These are phyloP conservation scores for Halcyon senegalensis DNA, from an alignment of 2,113 vertebrate genomes.

Conservation along the genomic window DNA sequence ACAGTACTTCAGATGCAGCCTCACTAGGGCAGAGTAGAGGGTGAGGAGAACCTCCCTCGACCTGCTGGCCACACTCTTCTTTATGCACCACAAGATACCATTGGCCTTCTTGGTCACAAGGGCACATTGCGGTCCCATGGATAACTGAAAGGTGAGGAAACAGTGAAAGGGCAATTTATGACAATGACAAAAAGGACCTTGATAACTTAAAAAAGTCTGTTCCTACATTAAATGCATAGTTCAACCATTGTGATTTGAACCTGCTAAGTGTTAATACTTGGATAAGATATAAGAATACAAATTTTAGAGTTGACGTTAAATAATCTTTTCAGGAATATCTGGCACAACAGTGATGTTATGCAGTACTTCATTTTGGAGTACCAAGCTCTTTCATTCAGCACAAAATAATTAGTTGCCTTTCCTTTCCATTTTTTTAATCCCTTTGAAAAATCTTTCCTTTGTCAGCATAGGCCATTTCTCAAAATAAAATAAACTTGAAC, in stretches of 20 bases:
- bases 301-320: neutral
- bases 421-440: neutral
- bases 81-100: no score
- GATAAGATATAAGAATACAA: neutral
- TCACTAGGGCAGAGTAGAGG: no score
- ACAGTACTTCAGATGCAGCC: no score
- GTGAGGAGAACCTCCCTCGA: no score
- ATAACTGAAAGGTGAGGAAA: neutral
- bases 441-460: neutral
- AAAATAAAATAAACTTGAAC: neutral
- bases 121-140: no score
- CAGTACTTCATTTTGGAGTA: neutral
- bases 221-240: neutral
- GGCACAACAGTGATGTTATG: neutral
- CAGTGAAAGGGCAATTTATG: neutral
- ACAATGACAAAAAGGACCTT: neutral
- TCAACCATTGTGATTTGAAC: neutral
- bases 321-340: neutral
- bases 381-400: neutral
- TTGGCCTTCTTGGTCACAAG: no score
- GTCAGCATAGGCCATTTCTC: neutral
- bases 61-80: no score
- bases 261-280: neutral
- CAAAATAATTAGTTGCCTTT: neutral
- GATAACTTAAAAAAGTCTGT: neutral